These are phyloP conservation scores for Magallana angulata DNA, from an alignment of 1,140 invertebrate genomes.

Conservation along the genomic window DNA sequence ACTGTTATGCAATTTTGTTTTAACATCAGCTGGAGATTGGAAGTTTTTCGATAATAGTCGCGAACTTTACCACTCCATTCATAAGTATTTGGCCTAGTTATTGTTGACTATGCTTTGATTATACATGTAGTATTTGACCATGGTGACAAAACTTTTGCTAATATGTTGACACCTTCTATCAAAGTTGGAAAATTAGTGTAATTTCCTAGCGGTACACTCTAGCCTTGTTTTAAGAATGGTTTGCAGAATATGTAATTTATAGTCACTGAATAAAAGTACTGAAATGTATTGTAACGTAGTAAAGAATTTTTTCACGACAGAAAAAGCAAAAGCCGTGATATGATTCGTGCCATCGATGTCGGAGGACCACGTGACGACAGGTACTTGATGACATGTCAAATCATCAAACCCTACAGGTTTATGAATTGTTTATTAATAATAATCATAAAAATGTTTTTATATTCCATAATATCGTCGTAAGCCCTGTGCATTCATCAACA, in stretches of 20 bases:
- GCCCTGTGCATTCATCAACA: not conserved
- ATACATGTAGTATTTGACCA: not conserved
- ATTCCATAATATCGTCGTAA: not conserved
- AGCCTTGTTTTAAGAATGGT: too few relatives aligned
- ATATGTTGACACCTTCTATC: too few relatives aligned
- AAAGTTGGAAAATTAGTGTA: too few relatives aligned
- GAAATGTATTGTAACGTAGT: too few relatives aligned
- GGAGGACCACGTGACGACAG: not conserved
- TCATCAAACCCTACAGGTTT: slow-evolving; percentile 16
- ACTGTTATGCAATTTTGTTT: slow-evolving; percentile 32
- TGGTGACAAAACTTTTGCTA: too few relatives aligned
- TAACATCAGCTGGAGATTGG: slow-evolving; percentile 10
- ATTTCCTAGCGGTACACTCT: too few relatives aligned
- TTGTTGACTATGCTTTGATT: not conserved
- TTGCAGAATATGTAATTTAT: too few relatives aligned
- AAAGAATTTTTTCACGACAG: too few relatives aligned
- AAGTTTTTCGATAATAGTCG: slow-evolving; percentile 19
- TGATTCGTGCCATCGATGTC: not conserved
- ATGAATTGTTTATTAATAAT: slow-evolving; percentile 37
- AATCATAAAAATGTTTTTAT: not conserved
- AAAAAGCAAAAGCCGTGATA: not conserved
- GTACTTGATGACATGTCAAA: not conserved
- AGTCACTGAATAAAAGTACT: too few relatives aligned
- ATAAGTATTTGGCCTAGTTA: not conserved
- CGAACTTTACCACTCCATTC: not conserved